Conservation (phyloP, 2,888 invertebrate species). For the Osmoderma eremita region DNA sequence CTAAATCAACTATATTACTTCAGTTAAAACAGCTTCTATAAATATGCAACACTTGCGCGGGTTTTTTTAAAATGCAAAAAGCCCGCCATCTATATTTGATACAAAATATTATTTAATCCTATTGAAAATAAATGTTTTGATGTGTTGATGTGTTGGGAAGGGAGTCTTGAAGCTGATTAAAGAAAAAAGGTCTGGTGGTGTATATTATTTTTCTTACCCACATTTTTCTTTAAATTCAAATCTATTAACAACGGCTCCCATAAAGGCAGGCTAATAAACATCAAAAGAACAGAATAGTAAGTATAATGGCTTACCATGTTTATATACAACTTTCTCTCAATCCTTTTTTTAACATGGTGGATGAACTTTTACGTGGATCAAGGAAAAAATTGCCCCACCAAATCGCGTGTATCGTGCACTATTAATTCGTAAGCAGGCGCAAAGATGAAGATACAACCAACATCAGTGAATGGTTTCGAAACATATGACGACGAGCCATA, state of each 20-base stretch:
- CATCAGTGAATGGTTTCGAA: slow-evolving; percentile 48
- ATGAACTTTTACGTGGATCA: slow-evolving; percentile 27
- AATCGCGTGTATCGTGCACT: not conserved
- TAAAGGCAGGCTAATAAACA: slow-evolving; percentile 4
- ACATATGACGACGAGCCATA: slow-evolving; percentile 49
- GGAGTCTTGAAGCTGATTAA: not conserved
- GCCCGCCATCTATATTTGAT: slow-evolving; percentile 35
- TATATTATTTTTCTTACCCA: not conserved
- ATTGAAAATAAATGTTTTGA: slow-evolving; percentile 40
- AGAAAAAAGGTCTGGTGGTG: slow-evolving; percentile 13
- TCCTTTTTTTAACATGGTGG: slow-evolving; percentile 42
- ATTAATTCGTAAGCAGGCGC: not conserved
- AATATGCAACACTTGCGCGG: slow-evolving; percentile 27
- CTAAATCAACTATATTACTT: no score
- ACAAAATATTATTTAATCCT: slow-evolving; percentile 31
- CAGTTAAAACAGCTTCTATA: no score
- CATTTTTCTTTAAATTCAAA: slow-evolving; percentile 13
- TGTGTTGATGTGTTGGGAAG: slow-evolving; percentile 18
- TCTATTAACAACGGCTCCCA: not conserved
- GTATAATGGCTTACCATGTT: slow-evolving; percentile 5
- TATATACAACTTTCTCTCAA: slow-evolving; percentile 35
- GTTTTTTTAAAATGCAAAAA: slow-evolving; percentile 23
- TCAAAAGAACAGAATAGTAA: not conserved
- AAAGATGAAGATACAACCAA: slow-evolving; percentile 49
- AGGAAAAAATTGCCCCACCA: not conserved